Evolutionary conservation across 2,888 invertebrate species (phyloP), one percentile per base, ranked within the genome.

Genomic region (Allolobophora icterica): DNA sequence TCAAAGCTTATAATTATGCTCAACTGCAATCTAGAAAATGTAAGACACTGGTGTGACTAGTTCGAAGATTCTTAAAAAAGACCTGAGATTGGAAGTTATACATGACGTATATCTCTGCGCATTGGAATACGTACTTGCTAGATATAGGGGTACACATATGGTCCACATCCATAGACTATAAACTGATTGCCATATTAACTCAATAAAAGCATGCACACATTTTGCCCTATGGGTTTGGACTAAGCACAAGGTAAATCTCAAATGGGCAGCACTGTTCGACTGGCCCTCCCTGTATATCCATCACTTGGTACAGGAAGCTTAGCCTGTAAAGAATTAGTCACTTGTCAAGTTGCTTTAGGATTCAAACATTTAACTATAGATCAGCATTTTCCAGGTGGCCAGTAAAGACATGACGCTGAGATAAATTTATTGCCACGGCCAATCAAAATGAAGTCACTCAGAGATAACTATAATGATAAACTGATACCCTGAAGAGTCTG

Each of bases 401-500:
- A 71, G 11, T 4, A 71, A 11, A 8, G 30, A 71, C 17, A 24
- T 71, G n/a, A 71, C n/a, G 4, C 71, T 71, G 6, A 71, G 8
- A 13, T n/a, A n/a, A 71, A n/a, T 71, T 52, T 71, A 30, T 71
- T n/a, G 71, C 71, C 71, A 71, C 30, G 71, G 71, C n/a, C 71
- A 30, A 71, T 71, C n/a, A 71, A n/a, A 13, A 52, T 24, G 5
- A 71, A 71, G 71, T n/a, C 11, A 71, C 71, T n/a, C 52, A 24
- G 52, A 52, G 8, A 71, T n/a, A 71, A 71, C 71, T n/a, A 71
- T n/a, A 71, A 52, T 42, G 38, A 45, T 45, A 45, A 71, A n/a
- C 33, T 24, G 33, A 84, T 40, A 93, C 92, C 92, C 58, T 91
- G 89, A 24, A 98, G 96, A 19, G 98, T 98, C 95, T 98, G 98